Evolutionary conservation across 1,140 invertebrate species (phyloP), one percentile per base, ranked within the genome.

Genomic region (Adoxophyes honmai): DNA sequence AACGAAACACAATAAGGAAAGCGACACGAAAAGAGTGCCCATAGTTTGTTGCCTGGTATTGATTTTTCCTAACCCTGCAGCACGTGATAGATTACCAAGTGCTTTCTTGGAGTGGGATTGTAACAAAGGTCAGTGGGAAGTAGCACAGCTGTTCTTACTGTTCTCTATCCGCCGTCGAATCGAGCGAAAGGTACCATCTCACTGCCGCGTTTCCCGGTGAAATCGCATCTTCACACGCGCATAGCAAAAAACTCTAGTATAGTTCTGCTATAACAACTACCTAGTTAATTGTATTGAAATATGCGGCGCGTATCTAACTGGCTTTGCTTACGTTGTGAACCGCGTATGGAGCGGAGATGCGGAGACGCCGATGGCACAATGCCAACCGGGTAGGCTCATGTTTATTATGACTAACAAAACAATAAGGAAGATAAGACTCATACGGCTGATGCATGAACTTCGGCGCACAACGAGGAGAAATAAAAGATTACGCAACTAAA

Each of bases 91-190:
- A 37, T 48, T 48, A 48, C 42, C 21, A 48, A n/a, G n/a, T 48
- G 42, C 53, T 73, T 69, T 75, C 64, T 73, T 68, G 66, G 61
- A 62, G 59, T 39, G 34, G 60, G 36, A 64, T 37, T 64, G 68
- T 72, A 78, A 79, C 75, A 81, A 76, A 82, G 76, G 78, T 82
- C 78, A 82, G 69, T 78, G 78, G 70, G 78, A 84, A 84, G 73
- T 76, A 57, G 78, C 66, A 70, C 79, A 74, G 62, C 57, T 59
- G 66, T 81, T 84, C 77, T 80, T 81, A 65, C 67, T 70, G 71
- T 67, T 74, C 64, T 74, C 68, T 78, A 80, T 77, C 69, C 72
- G 62, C 59, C 75, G 69, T 70, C 66, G 70, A 75, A 84, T 78
- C 68, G 76, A 87, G 79, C 79, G 82, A 84, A 87, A 84, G 78